These are phyloP conservation scores for Endotricha flammealis DNA, from an alignment of 2,888 invertebrate species.

Conservation along the genomic window DNA sequence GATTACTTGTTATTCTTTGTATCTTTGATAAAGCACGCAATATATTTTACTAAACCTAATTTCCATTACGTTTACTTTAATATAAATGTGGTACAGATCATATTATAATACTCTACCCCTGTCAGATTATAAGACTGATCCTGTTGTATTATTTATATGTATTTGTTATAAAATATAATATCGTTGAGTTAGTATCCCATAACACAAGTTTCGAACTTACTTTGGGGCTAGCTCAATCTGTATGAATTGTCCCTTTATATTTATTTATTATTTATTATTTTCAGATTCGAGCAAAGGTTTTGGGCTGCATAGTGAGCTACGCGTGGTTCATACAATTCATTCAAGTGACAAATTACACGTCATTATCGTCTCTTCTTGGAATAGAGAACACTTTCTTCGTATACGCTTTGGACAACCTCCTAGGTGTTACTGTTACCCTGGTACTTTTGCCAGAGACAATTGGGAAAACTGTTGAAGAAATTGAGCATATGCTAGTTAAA, in stretches of 20 bases:
- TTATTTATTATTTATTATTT: conserved; percentile 19
- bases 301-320: conserved; percentile 49
- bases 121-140: too few species aligned
- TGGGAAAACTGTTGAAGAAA: conserved; percentile 45
- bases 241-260: too few species aligned
- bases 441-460: conserved; percentile 53
- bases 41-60: too few species aligned
- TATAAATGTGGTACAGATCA: too few species aligned
- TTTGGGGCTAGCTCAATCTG: too few species aligned
- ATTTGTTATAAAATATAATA: background rate
- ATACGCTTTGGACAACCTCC: conserved; percentile 39
- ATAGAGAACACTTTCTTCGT: conserved; percentile 41
- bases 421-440: conserved; percentile 36
- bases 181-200: too few species aligned
- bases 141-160: background rate
- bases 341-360: conserved; percentile 20
- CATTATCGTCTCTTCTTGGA: conserved; percentile 31
- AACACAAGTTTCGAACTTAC: too few species aligned
- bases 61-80: too few species aligned
- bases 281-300: conserved; percentile 51
- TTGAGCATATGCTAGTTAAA: conserved; percentile 22
- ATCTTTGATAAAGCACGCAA: too few species aligned
- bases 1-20: too few species aligned
- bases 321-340: conserved; percentile 50
- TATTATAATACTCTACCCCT: too few species aligned